phyloP scores from a whole-genome alignment of 2,113 vertebrate species.

The pig (Sus scrofa) region DNA sequence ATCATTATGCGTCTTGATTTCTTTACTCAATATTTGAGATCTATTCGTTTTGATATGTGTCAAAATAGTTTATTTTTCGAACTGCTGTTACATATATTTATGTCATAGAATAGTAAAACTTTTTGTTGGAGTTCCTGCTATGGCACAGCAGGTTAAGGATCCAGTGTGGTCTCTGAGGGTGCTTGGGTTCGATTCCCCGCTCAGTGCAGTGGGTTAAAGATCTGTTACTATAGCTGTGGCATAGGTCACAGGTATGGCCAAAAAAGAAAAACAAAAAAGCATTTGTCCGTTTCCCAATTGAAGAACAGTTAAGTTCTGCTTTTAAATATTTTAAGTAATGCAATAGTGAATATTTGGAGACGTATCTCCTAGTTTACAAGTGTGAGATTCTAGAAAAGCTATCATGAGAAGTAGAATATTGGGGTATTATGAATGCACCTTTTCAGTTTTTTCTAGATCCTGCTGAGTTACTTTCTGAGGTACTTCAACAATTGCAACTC shows the following conservation, averaged over 20 bases:
- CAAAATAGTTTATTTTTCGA: slow-evolving; percentile 24
- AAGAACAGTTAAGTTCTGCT: not conserved
- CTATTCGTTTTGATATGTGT: not conserved
- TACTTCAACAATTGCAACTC: not conserved
- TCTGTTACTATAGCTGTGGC: too few relatives aligned
- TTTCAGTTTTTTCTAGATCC: slow-evolving; percentile 37
- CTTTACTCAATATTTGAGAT: not conserved
- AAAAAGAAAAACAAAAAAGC: too few relatives aligned
- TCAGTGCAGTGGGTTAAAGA: too few relatives aligned
- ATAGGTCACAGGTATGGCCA: too few relatives aligned
- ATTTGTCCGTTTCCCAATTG: not conserved
- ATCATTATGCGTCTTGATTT: not conserved
- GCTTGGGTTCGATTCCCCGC: too few relatives aligned
- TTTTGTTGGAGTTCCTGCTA: too few relatives aligned
- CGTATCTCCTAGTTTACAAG: not conserved
- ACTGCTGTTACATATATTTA: not conserved
- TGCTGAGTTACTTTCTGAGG: slow-evolving; percentile 26
- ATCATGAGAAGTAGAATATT: not conserved
- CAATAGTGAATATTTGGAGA: not conserved
- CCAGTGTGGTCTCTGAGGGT: too few relatives aligned
- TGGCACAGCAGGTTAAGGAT: too few relatives aligned
- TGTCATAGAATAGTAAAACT: not conserved
- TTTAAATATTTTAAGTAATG: not conserved
- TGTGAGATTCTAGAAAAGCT: not conserved
- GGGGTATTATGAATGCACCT: not conserved